Conservation (phyloP, 2,888 invertebrate species). For the Tanypteryx hageni region DNA sequence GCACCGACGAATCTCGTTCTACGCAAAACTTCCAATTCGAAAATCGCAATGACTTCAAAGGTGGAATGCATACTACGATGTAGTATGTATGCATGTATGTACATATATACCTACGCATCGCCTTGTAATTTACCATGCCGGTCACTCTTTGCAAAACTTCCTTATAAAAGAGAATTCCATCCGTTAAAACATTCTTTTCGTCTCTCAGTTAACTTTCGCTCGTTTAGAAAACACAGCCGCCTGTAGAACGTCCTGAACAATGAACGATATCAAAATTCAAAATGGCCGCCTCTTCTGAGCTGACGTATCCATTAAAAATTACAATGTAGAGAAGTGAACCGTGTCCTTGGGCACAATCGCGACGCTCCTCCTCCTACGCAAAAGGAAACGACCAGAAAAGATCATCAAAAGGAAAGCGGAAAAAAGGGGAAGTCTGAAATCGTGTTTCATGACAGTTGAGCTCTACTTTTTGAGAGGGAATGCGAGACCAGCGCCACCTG, state of each 20-base stretch:
- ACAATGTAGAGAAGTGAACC: not conserved
- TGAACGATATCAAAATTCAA: constrained; percentile 1
- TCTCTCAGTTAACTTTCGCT: no score
- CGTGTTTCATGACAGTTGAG: constrained; percentile 9
- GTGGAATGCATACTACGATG: no score
- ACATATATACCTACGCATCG: no score
- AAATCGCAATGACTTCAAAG: no score
- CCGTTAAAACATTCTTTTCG: no score
- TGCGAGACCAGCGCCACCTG: not conserved
- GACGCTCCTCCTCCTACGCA: not conserved
- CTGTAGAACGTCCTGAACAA: no score
- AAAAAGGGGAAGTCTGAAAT: not conserved
- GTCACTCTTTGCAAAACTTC: no score
- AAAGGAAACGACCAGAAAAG: not conserved
- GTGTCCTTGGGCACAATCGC: constrained; percentile 8
- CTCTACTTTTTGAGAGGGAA: constrained; percentile 1
- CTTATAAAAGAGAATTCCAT: no score
- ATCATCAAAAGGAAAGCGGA: not conserved
- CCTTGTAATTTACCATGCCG: no score
- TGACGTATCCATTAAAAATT: not conserved
- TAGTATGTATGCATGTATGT: no score
- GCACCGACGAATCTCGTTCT: no score
- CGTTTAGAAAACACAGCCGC: not conserved
- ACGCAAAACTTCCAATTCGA: no score
- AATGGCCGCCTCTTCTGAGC: not conserved